Conservation (phyloP, 2,113 vertebrate genomes). For the Indri indri region DNA sequence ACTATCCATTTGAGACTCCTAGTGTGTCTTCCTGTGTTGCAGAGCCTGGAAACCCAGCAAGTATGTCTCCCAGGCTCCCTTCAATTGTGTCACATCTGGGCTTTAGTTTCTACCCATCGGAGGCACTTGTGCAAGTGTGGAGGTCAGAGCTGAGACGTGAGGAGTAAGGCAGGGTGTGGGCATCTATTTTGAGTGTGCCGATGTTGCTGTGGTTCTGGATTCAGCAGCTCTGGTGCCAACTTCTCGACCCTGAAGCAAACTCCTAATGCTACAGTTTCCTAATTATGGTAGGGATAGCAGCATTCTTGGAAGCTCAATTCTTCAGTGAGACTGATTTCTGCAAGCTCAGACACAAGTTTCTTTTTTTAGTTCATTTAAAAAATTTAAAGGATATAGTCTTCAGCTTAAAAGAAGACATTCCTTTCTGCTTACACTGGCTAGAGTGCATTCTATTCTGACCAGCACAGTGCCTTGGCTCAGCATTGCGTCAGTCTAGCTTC, state of each 20-base stretch:
- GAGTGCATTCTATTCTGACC: not conserved
- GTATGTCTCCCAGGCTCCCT: not conserved
- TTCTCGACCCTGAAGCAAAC: not conserved
- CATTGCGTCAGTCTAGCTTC: not conserved
- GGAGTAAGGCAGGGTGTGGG: not conserved
- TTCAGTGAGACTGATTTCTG: not conserved
- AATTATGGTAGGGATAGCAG: not conserved
- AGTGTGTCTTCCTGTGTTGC: not conserved
- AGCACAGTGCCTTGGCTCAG: not conserved
- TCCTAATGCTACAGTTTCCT: not conserved
- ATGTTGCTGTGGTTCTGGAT: not conserved
- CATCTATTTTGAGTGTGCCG: not conserved
- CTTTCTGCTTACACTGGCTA: not conserved
- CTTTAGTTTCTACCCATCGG: not conserved
- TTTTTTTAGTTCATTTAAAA: not conserved
- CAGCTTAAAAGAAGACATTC: not conserved
- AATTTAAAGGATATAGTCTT: not conserved
- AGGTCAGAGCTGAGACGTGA: not conserved
- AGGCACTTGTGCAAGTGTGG: not conserved
- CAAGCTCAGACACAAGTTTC: not conserved
- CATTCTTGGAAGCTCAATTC: not conserved
- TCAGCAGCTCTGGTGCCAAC: not conserved
- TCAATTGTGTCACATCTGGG: not conserved
- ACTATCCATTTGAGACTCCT: not conserved
- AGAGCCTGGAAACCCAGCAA: not conserved